A percentile compares a stretch with the other conserved stretches of the same genome.
These are phyloP conservation scores for Sebastiscus albofasciatus DNA, from an alignment of 2,797 vertebrate species.

Conservation along the genomic window DNA sequence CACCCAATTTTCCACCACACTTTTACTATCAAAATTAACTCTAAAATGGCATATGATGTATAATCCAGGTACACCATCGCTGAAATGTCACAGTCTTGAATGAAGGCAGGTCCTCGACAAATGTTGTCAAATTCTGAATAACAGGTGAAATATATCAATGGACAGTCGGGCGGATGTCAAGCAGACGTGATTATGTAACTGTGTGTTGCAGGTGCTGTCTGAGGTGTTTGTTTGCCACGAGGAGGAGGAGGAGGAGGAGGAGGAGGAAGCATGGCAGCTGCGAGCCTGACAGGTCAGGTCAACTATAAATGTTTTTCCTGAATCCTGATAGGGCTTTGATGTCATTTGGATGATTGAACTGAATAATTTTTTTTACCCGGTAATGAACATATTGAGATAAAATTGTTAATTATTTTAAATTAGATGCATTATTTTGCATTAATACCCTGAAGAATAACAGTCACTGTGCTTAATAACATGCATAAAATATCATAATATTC, in stretches of 20 bases:
- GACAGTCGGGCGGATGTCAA: constrained; percentile 21
- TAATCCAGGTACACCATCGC: neutral
- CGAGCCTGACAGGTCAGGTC: constrained; percentile 17
- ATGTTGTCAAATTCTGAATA: neutral
- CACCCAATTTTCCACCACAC: neutral
- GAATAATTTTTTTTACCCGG: neutral
- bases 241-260: constrained; percentile 27
- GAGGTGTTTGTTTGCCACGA: constrained; percentile 39
- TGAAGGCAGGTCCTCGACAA: neutral
- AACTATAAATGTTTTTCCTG: constrained; percentile 28
- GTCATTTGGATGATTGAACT: neutral
- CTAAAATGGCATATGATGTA: neutral
- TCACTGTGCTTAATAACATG: no score
- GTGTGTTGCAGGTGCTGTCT: constrained; percentile 27
- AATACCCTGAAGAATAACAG: no score
- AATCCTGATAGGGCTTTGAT: constrained; percentile 3
- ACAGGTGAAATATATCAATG: neutral
- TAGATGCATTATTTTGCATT: no score
- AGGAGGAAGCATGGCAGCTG: constrained; percentile 48
- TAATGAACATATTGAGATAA: neutral
- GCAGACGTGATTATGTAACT: constrained; percentile 44
- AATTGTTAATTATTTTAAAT: neutral
- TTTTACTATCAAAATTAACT: neutral
- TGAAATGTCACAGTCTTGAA: neutral
- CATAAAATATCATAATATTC: no score